A percentile compares a stretch with the other conserved stretches of the same genome.
Evolutionary conservation across 2,113 vertebrate genomes (phyloP).

Genomic region (Labeo catla): DNA sequence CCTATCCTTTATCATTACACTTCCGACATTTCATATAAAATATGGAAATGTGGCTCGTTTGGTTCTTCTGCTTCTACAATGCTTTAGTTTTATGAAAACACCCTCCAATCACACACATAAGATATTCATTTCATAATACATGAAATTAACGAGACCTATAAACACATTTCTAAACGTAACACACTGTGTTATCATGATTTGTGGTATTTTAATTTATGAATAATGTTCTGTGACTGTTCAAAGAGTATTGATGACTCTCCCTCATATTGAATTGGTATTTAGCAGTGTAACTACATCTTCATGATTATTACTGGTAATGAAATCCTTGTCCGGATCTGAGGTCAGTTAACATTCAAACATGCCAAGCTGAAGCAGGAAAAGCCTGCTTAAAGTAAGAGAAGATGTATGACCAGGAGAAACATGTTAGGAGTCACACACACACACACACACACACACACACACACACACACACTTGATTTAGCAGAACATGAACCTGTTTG

Average conservation of each 20-base stretch:
- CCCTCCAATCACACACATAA: background rate
- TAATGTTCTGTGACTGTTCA: background rate
- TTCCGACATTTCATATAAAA: conserved; percentile 3
- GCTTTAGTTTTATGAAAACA: background rate
- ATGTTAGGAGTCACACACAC: background rate
- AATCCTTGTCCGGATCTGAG: background rate
- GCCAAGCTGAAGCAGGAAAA: background rate
- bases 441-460: conserved; percentile 16
- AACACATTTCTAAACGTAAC: background rate
- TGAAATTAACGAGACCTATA: background rate
- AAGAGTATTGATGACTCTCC: background rate
- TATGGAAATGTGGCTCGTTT: conserved; percentile 2
- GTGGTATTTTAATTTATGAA: background rate
- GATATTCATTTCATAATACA: no score
- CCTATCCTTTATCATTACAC: conserved; percentile 10
- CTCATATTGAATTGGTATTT: background rate
- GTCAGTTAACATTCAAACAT: background rate
- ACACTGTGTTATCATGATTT: background rate
- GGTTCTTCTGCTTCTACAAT: background rate
- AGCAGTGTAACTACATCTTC: background rate
- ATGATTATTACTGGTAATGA: background rate
- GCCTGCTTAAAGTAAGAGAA: background rate
- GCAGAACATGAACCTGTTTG: conserved; percentile 9
- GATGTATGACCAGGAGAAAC: background rate
- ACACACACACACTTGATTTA: background rate